Percentiles rank a stretch among this genome's conserved stretches.
These are phyloP conservation scores for Tiliacea citrago DNA, from an alignment of 2,888 invertebrate species.

Conservation along the genomic window DNA sequence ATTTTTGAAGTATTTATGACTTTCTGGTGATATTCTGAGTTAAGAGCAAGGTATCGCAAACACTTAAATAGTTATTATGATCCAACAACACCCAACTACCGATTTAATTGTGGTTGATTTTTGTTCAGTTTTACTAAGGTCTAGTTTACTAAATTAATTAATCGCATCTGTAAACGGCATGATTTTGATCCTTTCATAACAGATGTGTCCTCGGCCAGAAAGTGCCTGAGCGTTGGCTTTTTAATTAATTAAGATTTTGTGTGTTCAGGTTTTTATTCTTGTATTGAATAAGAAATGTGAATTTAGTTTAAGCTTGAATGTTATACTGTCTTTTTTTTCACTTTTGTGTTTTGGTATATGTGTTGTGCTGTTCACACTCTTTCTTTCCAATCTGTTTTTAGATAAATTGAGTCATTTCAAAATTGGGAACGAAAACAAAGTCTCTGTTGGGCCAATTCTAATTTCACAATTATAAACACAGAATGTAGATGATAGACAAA, in stretches of 20 bases:
- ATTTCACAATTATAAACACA: not conserved
- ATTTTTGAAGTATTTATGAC: constrained; percentile 32
- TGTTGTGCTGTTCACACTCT: too few relatives aligned
- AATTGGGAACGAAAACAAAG: not conserved
- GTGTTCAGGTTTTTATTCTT: too few relatives aligned
- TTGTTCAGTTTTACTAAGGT: not conserved
- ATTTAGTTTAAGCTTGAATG: too few relatives aligned
- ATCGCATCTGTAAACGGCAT: too few relatives aligned
- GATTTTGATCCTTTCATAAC: too few relatives aligned
- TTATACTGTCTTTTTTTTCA: too few relatives aligned
- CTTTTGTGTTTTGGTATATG: too few relatives aligned
- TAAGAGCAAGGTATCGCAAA: not conserved
- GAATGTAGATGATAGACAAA: not conserved
- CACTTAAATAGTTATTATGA: not conserved
- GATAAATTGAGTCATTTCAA: not conserved
- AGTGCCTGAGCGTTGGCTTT: too few relatives aligned
- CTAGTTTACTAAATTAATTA: not conserved
- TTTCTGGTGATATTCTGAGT: constrained; percentile 8
- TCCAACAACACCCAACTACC: not conserved
- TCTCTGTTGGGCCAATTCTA: not conserved
- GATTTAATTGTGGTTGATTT: not conserved
- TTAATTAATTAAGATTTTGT: too few relatives aligned
- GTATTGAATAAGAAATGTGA: too few relatives aligned
- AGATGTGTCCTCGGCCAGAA: too few relatives aligned
- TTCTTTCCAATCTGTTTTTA: too few relatives aligned